A percentile compares a stretch with the other conserved stretches of the same genome.
Evolutionary conservation across 2,888 invertebrate genomes (phyloP).

Genomic region (Poecilobothrus nobilitatus): DNA sequence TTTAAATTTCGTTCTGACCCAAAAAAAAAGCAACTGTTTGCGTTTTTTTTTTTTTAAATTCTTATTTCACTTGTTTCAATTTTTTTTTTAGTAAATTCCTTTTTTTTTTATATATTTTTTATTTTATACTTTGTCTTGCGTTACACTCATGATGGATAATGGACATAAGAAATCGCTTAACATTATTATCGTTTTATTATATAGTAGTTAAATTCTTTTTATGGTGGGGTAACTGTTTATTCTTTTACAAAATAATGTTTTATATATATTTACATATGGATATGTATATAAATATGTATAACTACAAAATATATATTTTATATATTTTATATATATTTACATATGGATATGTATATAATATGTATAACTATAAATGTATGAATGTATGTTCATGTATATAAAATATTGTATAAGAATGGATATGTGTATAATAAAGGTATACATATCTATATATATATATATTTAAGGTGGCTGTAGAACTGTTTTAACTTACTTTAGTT

Average conservation of each 20-base stretch:
- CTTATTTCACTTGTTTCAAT: too few species aligned
- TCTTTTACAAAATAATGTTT: neutral
- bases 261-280: neutral
- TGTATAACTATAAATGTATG: too few species aligned
- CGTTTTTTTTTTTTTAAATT: too few species aligned
- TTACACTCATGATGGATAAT: conserved; percentile 3
- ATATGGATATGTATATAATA: too few species aligned
- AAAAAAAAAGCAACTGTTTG: too few species aligned
- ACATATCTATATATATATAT: neutral
- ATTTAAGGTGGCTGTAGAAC: too few species aligned
- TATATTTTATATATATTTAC: too few species aligned
- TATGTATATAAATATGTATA: neutral
- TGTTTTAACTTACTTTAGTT: too few species aligned
- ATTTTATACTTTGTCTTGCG: neutral
- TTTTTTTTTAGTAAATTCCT: neutral
- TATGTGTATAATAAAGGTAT: neutral
- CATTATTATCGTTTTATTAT: neutral
- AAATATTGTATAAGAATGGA: neutral
- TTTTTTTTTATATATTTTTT: neutral
- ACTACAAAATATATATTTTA: too few species aligned
- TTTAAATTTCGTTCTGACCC: too few species aligned
- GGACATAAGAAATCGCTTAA: conserved; percentile 6
- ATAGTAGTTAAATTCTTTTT: neutral
- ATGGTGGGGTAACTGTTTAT: neutral
- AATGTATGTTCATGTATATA: too few species aligned